These are phyloP conservation scores for Hippoglossus hippoglossus DNA, from an alignment of 2,797 vertebrate species.

Conservation along the genomic window DNA sequence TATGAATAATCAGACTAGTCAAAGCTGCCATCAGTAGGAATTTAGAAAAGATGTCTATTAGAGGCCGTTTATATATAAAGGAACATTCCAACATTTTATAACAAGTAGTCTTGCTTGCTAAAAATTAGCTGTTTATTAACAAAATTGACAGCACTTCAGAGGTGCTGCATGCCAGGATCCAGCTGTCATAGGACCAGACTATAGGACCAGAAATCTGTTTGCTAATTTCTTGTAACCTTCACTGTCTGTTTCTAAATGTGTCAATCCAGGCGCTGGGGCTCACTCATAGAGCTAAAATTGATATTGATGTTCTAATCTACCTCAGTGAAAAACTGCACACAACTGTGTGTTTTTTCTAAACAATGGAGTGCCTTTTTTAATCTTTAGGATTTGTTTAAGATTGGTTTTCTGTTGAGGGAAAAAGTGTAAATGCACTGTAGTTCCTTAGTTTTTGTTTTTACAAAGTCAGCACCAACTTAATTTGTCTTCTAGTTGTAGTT, in stretches of 20 bases:
- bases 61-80: neutral
- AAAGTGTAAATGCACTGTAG: slow-evolving; percentile 18
- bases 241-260: neutral
- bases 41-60: neutral
- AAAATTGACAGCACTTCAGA: neutral
- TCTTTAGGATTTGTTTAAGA: neutral
- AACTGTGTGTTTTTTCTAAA: neutral
- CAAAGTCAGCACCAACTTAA: slow-evolving; percentile 39
- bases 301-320: slow-evolving; percentile 11
- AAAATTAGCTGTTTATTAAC: too few relatives aligned
- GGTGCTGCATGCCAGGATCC: neutral
- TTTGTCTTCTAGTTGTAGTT: slow-evolving; percentile 31
- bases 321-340: neutral
- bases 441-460: slow-evolving; percentile 20
- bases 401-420: slow-evolving; percentile 8
- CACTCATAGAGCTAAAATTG: neutral
- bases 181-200: neutral
- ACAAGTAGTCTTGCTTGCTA: too few relatives aligned
- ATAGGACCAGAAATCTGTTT: neutral
- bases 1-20: neutral
- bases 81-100: neutral
- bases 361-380: neutral
- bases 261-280: neutral
- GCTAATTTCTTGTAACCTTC: neutral
- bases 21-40: neutral